Conservation (phyloP, 2,797 vertebrate genomes). For the Euphonia xanthogaster region DNA sequence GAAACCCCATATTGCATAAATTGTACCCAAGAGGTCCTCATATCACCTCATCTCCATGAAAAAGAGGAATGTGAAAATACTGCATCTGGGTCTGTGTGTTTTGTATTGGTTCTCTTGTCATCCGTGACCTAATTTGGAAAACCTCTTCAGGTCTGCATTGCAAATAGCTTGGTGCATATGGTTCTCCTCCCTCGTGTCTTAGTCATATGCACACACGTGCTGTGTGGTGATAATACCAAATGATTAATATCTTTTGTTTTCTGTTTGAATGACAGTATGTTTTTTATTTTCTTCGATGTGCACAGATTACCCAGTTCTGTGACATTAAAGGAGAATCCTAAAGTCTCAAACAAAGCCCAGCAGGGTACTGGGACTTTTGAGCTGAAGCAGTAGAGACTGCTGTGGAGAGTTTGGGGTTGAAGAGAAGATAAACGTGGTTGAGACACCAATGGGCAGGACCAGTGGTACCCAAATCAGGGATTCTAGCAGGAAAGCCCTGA, state of each 20-base stretch:
- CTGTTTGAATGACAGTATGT: background rate
- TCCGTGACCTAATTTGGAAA: background rate
- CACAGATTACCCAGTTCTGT: background rate
- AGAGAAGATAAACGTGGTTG: background rate
- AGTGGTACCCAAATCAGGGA: background rate
- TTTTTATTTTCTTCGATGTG: background rate
- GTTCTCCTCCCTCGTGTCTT: slow-evolving; percentile 43
- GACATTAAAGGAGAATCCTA: background rate
- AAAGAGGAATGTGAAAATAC: background rate
- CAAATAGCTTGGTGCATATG: slow-evolving; percentile 28
- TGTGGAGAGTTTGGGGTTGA: background rate
- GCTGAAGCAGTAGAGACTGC: background rate
- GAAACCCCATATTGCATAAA: background rate
- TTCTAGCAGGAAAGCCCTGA: background rate
- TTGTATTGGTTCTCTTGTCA: background rate
- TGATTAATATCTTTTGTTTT: slow-evolving; percentile 44
- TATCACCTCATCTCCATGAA: background rate
- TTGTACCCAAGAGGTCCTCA: background rate
- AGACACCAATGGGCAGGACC: background rate
- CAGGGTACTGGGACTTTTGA: background rate
- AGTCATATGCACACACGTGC: slow-evolving; percentile 24
- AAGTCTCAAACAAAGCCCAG: background rate
- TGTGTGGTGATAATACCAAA: slow-evolving; percentile 14
- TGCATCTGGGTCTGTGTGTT: background rate
- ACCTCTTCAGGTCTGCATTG: background rate